These are phyloP conservation scores for Halcyon senegalensis DNA, from an alignment of 2,113 vertebrate genomes.

Conservation along the genomic window DNA sequence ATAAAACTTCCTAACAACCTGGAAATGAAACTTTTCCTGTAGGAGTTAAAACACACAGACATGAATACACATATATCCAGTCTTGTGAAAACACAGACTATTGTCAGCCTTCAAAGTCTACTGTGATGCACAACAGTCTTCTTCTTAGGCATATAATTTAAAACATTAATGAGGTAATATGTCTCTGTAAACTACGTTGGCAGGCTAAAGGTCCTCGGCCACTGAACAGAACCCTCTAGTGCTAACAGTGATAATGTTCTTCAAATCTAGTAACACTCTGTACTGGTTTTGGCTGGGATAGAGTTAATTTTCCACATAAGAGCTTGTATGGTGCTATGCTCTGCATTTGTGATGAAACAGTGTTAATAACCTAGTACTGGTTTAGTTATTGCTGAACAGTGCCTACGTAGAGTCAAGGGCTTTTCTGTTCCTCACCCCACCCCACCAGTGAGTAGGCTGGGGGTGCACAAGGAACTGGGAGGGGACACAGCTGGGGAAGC, in stretches of 20 bases:
- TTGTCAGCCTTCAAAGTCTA: not conserved
- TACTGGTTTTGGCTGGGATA: not conserved
- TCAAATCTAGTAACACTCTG: not conserved
- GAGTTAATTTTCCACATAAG: not conserved
- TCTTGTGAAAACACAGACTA: not conserved
- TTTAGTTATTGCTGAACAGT: not conserved
- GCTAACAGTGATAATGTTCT: not conserved
- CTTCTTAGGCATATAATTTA: not conserved
- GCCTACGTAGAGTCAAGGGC: not conserved
- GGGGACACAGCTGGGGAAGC: accelerated
- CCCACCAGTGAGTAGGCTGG: accelerated
- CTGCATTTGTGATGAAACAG: not conserved
- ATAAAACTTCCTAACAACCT: not conserved
- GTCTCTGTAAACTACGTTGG: not conserved
- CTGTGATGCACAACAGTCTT: not conserved
- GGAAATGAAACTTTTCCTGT: not conserved
- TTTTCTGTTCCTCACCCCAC: not conserved
- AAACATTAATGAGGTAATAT: not conserved
- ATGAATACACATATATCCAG: not conserved
- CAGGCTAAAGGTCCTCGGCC: not conserved
- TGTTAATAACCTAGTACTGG: not conserved
- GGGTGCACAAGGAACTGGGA: not conserved
- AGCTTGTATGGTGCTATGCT: not conserved
- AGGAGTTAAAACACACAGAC: not conserved
- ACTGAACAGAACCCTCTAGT: not conserved